phyloP scores from a whole-genome alignment of 1,140 invertebrate genomes.

The Zaprionus africanus region DNA sequence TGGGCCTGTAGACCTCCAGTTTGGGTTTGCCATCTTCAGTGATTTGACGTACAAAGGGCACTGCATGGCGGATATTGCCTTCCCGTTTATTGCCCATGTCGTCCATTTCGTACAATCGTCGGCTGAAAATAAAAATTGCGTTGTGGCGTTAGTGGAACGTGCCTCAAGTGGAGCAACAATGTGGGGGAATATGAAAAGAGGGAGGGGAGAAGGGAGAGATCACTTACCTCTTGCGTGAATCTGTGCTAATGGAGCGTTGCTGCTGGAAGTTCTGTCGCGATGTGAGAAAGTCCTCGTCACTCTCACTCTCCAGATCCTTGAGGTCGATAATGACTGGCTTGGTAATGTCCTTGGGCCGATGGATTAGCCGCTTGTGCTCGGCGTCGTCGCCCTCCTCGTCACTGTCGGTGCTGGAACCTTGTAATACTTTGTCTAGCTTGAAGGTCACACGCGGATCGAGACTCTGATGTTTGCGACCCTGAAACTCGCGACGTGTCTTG shows the following conservation, averaged over 20 bases:
- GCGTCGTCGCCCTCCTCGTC: constrained; percentile 81
- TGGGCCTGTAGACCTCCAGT: constrained; percentile 84
- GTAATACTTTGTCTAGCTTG: constrained; percentile 80
- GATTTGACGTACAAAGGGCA: constrained; percentile 86
- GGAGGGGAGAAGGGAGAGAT: neutral
- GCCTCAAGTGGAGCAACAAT: constrained; percentile 5
- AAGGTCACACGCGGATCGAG: constrained; percentile 81
- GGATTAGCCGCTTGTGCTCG: constrained; percentile 79
- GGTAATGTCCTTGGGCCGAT: constrained; percentile 82
- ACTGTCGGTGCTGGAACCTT: constrained; percentile 78
- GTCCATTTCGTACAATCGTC: constrained; percentile 86
- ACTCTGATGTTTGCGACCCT: constrained; percentile 83
- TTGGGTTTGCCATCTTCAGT: constrained; percentile 84
- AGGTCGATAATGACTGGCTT: constrained; percentile 84
- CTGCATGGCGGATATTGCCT: constrained; percentile 86
- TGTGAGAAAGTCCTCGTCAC: constrained; percentile 78
- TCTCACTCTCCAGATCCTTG: constrained; percentile 82
- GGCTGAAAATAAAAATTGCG: constrained; percentile 56
- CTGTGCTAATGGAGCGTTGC: constrained; percentile 80
- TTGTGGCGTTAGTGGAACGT: constrained; percentile 23
- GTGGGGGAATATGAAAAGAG: neutral
- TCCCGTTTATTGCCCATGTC: constrained; percentile 86
- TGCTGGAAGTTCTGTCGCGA: constrained; percentile 79
- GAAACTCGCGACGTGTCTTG: constrained; percentile 79
- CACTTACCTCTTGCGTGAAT: constrained; percentile 82